These are phyloP conservation scores for Lydus trimaculatus DNA, from an alignment of 2,888 invertebrate genomes.

Conservation along the genomic window DNA sequence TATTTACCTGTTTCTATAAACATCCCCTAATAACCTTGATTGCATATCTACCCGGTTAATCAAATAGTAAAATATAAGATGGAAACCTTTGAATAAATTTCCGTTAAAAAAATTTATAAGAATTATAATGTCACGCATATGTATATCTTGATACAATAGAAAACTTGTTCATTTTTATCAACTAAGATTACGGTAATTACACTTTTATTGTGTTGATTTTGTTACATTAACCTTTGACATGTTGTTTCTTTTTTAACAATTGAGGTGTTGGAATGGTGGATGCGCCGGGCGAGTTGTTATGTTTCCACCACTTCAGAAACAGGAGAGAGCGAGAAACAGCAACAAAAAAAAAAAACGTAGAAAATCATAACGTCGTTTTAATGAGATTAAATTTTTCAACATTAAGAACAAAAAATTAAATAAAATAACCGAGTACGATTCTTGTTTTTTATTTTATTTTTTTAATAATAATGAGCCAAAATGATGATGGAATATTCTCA, in stretches of 20 bases:
- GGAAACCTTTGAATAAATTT: neutral
- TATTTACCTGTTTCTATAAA: neutral
- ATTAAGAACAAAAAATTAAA: neutral
- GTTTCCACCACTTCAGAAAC: neutral
- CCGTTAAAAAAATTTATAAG: constrained; percentile 7
- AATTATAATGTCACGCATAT: constrained; percentile 33
- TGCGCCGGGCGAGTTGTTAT: neutral
- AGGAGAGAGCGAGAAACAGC: too few relatives aligned
- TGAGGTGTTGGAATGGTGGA: neutral
- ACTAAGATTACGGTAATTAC: constrained; percentile 28
- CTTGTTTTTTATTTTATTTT: neutral
- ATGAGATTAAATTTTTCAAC: neutral
- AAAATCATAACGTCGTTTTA: neutral
- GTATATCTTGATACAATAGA: constrained; percentile 21
- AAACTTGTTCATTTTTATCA: constrained; percentile 31
- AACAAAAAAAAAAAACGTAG: neutral
- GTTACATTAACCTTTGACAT: neutral
- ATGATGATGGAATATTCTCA: neutral
- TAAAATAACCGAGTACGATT: neutral
- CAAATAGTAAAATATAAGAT: neutral
- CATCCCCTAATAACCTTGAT: neutral
- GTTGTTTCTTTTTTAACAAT: neutral
- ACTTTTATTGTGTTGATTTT: neutral
- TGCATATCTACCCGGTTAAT: neutral
- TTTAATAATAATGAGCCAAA: neutral